Conservation (phyloP, 2,113 vertebrate species). For the Macrotus californicus region DNA sequence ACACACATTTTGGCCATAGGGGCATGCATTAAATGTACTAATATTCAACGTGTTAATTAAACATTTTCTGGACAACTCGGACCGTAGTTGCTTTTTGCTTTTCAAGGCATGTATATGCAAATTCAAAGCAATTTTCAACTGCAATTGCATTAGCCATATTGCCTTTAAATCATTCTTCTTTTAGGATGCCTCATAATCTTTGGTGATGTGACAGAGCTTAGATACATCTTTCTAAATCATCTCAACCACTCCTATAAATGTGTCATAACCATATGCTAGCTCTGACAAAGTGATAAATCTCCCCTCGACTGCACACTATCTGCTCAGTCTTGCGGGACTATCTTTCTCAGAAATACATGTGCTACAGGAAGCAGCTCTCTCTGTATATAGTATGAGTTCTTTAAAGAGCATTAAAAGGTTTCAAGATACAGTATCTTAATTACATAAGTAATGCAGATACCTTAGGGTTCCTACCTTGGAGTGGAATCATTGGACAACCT, state of each 20-base stretch:
- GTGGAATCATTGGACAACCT: not conserved
- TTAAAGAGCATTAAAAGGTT: not conserved
- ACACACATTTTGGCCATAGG: not conserved
- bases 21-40: not conserved
- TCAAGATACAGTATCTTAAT: not conserved
- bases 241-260: constrained; percentile 9
- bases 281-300: not conserved
- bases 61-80: not conserved
- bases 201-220: not conserved
- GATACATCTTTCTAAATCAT: constrained; percentile 26
- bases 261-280: constrained; percentile 32
- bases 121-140: not conserved
- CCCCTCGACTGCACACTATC: not conserved
- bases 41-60: not conserved
- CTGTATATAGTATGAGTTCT: not conserved
- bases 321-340: not conserved
- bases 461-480: not conserved
- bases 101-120: not conserved
- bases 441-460: not conserved
- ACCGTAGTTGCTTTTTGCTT: not conserved
- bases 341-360: not conserved
- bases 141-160: not conserved
- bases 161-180: constrained; percentile 23
- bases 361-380: not conserved
- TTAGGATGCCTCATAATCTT: constrained; percentile 17